Base-by-base conservation (phyloP, 1,140 invertebrate genomes). In the Hyles vespertilio region DNA sequence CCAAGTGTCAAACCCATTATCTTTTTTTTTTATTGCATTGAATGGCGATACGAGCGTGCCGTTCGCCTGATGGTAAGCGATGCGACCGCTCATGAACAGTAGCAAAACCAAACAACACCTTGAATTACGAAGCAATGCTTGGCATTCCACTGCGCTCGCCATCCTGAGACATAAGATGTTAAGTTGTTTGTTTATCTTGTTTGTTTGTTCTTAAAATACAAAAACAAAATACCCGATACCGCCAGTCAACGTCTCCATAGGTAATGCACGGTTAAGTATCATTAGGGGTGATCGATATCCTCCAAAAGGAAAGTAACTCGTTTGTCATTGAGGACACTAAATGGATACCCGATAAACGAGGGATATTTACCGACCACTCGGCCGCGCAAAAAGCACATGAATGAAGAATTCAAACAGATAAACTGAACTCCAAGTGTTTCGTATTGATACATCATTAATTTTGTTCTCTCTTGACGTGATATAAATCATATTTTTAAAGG, bases 391-490 rank as follows among this genome's bases (percentile, higher is more conserved):
- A 79, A 74, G 74, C 60, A 80, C 68, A 63, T 74, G 71, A 71
- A 79, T 73, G 65, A 73, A 80, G 69, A 76, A 74, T 69, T 72
- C 70, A 64, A 56, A 67, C 57, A 63, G 69, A 79, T 79, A 81
- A 77, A 79, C 77, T 8, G 72, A 77, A 72, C 70, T 60, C 12
- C 61, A 56, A 65, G 67, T 74, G 66, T 72, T 72, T 73, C 61
- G 69, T 64, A 79, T 82, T 72, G 72, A 74, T 69, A 72, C 70
- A 77, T 81, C 81, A 80, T 84, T 82, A 78, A 81, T 84, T 82
- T 76, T 71, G 69, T 74, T 74, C 48, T 32, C 11, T 34, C 8
- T n/a, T 10, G 10, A 33, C 50, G 32, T 33, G 32, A 34, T 51
- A 22, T 34, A 32, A 51, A 51, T 34, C 10, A 51, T 34, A 51